These are phyloP conservation scores for Limnephilus lunatus DNA, from an alignment of 2,888 invertebrate genomes.

Conservation along the genomic window DNA sequence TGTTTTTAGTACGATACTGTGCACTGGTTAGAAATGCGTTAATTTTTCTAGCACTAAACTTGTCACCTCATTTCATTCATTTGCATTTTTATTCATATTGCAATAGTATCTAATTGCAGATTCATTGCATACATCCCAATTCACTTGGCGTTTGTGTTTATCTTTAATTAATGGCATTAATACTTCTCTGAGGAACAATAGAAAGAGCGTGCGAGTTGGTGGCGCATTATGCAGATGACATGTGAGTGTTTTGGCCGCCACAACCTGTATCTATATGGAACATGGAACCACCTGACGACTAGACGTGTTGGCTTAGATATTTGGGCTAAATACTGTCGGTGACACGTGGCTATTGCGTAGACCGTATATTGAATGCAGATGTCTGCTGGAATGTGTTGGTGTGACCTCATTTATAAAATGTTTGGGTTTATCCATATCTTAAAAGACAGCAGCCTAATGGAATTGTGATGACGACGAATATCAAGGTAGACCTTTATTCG, in stretches of 20 bases:
- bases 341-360: neutral
- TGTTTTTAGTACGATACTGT: neutral
- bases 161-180: neutral
- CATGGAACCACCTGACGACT: neutral
- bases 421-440: neutral
- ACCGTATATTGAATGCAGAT: neutral
- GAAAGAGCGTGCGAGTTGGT: constrained; percentile 5
- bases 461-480: neutral
- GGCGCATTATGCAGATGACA: neutral
- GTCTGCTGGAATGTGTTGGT: neutral
- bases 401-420: neutral
- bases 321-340: neutral
- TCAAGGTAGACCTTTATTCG: neutral
- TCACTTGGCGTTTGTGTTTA: neutral
- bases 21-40: neutral
- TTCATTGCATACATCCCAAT: neutral
- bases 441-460: neutral
- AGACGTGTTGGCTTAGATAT: neutral
- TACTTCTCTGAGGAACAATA: neutral
- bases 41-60: neutral
- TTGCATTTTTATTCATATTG: too few relatives aligned
- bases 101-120: neutral
- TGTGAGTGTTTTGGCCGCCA: neutral
- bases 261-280: neutral
- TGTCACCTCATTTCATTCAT: neutral